Evolutionary conservation across 2,797 vertebrate species (phyloP), one percentile per base, ranked within the genome.

Genomic region (Malurus splendens): DNA sequence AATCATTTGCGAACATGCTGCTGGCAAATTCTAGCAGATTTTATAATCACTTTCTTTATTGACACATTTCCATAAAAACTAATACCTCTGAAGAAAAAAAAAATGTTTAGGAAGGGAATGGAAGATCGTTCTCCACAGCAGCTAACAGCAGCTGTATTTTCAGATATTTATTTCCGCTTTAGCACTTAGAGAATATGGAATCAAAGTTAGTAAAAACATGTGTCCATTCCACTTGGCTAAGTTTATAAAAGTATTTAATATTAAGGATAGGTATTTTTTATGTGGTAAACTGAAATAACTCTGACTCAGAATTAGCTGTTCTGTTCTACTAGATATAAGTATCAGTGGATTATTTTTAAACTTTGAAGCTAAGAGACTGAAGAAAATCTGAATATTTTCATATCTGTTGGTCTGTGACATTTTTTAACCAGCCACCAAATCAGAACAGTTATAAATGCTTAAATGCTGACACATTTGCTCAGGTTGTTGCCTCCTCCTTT

Each of bases 11-110:
- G 91, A 94, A 91, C 55, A 64, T 7, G 33, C 75, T 90, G 54
- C 84, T 88, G 78, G 88, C 47, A 90, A 92, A 88, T 14, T 70
- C 66, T 55, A 74, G 65, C 71, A 80, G 78, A 82, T 93, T 82
- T 88, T 84, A 54, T 64, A 84, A 81, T 64, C 33, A 6, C 61
- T 77, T 47, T 74, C 51, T 87, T 65, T 89, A 65, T 86, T 85
- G 62, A 90, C 70, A 71, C n/a, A 60, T 93, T 90, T 88, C 68
- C 33, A 68, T 89, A 77, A 93, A 84, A 77, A 74, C 41, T 88
- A 92, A 59, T 82, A 74, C 45, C 51, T 86, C 87, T 61, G 62
- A 71, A 85, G 67, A 44, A 90, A 65, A 85, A 74, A 89, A 80
- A 39, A 77, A 27, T 77, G 44, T 77, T 90, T 72, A 57, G 51